These are phyloP conservation scores for Pongo pygmaeus DNA, from an alignment of 2,113 vertebrate species.

Conservation along the genomic window DNA sequence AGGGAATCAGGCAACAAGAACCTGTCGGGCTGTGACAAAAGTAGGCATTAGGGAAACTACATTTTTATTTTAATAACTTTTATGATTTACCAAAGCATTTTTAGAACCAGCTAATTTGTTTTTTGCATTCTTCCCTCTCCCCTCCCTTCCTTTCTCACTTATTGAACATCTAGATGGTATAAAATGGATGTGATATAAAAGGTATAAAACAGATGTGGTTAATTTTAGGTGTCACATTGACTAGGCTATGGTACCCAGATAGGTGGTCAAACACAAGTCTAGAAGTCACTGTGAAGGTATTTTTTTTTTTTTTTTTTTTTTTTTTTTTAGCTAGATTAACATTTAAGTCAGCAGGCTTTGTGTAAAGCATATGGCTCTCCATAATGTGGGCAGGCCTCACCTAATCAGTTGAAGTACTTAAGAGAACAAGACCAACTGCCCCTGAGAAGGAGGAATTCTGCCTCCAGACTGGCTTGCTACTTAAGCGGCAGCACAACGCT, in stretches of 20 bases:
- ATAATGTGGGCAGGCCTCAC: background rate
- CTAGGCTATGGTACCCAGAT: background rate
- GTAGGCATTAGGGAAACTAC: background rate
- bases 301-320: background rate
- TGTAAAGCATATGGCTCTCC: background rate
- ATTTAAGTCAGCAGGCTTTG: background rate
- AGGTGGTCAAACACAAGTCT: background rate
- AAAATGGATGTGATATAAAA: background rate
- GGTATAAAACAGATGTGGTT: background rate
- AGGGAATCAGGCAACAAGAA: too few relatives aligned
- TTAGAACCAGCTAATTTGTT: background rate
- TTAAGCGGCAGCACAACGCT: rapidly evolving
- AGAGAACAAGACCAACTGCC: background rate
- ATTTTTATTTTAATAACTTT: background rate
- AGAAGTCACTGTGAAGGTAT: background rate
- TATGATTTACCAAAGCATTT: background rate
- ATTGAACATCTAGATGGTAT: background rate
- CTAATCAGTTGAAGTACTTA: background rate
- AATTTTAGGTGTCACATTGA: background rate
- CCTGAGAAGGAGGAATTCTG: background rate
- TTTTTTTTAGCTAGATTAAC: background rate
- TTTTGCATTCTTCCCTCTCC: background rate
- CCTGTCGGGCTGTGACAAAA: background rate
- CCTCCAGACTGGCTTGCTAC: background rate
- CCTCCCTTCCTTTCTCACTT: background rate